Conservation (phyloP, 2,888 invertebrate species). For the Hirudinaria manillensis region DNA sequence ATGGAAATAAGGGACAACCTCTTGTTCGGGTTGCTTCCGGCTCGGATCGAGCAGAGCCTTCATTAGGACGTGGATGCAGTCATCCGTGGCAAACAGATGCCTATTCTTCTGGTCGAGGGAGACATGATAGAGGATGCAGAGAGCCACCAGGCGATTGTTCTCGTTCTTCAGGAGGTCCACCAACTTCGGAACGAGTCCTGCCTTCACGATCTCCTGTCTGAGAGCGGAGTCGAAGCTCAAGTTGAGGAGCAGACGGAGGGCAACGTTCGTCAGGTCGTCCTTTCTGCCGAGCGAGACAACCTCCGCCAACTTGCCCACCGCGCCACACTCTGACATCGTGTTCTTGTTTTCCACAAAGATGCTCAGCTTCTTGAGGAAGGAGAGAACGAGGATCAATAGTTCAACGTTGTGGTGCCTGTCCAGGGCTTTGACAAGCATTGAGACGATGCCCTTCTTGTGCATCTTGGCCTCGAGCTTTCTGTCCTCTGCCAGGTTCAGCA, state of each 20-base stretch:
- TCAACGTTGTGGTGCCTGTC: slow-evolving; percentile 79
- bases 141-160: slow-evolving; percentile 52
- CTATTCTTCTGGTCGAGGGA: slow-evolving; percentile 92
- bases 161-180: slow-evolving; percentile 68
- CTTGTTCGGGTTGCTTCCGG: slow-evolving; percentile 13
- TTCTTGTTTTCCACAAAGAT: slow-evolving; percentile 90
- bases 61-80: slow-evolving; percentile 70
- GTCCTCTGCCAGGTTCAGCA: slow-evolving; percentile 91
- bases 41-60: slow-evolving; percentile 6
- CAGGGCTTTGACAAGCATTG: slow-evolving; percentile 76
- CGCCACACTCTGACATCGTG: slow-evolving; percentile 64
- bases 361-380: slow-evolving; percentile 88
- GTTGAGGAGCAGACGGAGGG: slow-evolving; percentile 83
- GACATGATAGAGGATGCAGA: slow-evolving; percentile 72
- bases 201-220: slow-evolving; percentile 79
- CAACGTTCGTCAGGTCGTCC: slow-evolving; percentile 71
- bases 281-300: slow-evolving; percentile 64
- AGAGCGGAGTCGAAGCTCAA: slow-evolving; percentile 85
- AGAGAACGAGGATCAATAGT: slow-evolving; percentile 78
- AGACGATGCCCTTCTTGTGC: slow-evolving; percentile 83
- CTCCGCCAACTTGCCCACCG: slow-evolving; percentile 66
- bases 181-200: slow-evolving; percentile 80
- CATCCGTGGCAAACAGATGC: slow-evolving; percentile 84
- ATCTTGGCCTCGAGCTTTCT: slow-evolving; percentile 92
- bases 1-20: not conserved